A percentile compares a stretch with the other conserved stretches of the same genome.
These are phyloP conservation scores for Allacma fusca DNA, from an alignment of 2,888 invertebrate genomes.

Conservation along the genomic window DNA sequence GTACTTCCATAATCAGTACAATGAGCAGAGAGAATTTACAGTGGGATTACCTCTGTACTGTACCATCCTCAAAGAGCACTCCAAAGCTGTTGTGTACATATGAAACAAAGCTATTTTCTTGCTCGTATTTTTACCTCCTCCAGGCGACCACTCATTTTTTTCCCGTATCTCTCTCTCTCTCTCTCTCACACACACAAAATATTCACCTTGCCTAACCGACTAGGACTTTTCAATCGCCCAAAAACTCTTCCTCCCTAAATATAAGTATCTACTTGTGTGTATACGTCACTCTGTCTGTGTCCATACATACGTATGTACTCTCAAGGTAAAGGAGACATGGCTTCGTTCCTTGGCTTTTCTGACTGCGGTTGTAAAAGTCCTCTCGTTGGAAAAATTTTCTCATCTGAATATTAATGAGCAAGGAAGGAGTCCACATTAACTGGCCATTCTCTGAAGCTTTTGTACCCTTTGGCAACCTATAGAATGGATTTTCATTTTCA, in stretches of 20 bases:
- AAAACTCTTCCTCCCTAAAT: background rate
- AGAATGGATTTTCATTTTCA: constrained; percentile 39
- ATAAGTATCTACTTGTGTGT: background rate
- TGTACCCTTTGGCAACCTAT: constrained; percentile 38
- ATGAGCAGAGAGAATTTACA: constrained; percentile 11
- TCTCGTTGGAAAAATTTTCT: constrained; percentile 39
- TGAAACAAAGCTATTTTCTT: constrained; percentile 21
- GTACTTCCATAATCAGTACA: constrained; percentile 18
- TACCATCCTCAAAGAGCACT: background rate
- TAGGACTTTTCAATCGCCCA: constrained; percentile 18
- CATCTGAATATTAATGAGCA: constrained; percentile 53
- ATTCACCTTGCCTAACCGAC: background rate
- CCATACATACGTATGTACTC: background rate
- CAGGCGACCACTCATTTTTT: constrained; percentile 38
- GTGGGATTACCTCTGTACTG: constrained; percentile 1
- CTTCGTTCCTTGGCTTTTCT: too few relatives aligned
- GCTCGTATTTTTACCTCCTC: constrained; percentile 34
- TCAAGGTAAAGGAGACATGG: too few relatives aligned
- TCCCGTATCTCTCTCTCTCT: background rate
- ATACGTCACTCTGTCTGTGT: too few relatives aligned
- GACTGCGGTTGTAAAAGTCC: constrained; percentile 1
- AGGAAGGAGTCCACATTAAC: constrained; percentile 44
- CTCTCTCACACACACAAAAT: background rate
- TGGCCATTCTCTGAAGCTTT: constrained; percentile 33
- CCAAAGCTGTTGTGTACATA: background rate